Evolutionary conservation across 2,888 invertebrate species (phyloP), one percentile per base, ranked within the genome.

Genomic region (Marasmarcha lunaedactyla): DNA sequence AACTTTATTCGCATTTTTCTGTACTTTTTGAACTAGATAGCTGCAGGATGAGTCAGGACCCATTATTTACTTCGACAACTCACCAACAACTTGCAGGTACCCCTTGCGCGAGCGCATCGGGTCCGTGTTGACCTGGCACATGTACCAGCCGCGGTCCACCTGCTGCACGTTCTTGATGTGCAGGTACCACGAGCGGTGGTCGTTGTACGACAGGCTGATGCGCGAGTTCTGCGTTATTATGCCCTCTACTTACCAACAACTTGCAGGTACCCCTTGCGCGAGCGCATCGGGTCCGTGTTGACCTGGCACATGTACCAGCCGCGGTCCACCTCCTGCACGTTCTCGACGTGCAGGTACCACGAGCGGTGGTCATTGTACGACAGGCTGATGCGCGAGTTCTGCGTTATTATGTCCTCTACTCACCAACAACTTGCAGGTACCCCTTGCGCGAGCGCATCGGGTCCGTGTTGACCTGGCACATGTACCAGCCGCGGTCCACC

Each of bases 251-350:
- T n/a, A n/a, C n/a, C n/a, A n/a, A n/a, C n/a, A n/a, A n/a, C n/a
- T n/a, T n/a, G n/a, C n/a, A n/a, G n/a, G n/a, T n/a, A n/a, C n/a
- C 13, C 95, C 63, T 94, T 92, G 40, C 92, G 86, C 45, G 92
- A 93, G 49, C 93, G 86, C 95, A 95, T 95, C 10, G 95, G 95
- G 71, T 94, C 94, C 1, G 95, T 95, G 76, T 95, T 95, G 50
- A 95, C 90, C 73, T 94, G 94, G 65, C 94, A 94, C 94, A 94
- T 94, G 60, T 87, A 95, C 93, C 93, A 95, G 42, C 94, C 95
- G 1, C 94, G 87, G 73, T 95, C 94, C 34, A 89, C 87, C 68
- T 94, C 94, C 62, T 94, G 92, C 15, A 93, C 94, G 62, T 90
- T 90, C 70, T 91, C 91, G 69, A 95, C 92, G 65, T 94, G 95